A percentile compares a stretch with the other conserved stretches of the same genome.
Conservation (phyloP, 2,797 vertebrate species). For the Phoeniculus purpureus region DNA sequence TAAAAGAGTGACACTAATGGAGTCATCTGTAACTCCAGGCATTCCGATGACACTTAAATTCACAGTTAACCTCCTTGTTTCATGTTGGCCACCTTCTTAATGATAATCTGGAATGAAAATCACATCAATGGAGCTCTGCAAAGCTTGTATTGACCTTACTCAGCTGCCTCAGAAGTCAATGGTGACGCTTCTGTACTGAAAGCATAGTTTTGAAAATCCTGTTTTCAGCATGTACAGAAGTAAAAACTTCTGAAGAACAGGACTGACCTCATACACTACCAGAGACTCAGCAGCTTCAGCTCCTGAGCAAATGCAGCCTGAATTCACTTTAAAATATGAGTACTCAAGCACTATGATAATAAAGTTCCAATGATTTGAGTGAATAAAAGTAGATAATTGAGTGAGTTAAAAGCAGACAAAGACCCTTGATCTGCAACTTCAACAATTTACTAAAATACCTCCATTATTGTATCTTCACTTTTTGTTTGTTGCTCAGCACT, state of each 20-base stretch:
- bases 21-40: neutral
- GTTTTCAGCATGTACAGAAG: neutral
- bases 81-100: neutral
- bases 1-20: constrained; percentile 10
- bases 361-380: neutral
- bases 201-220: neutral
- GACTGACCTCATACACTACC: neutral
- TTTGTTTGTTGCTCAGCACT: neutral
- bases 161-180: neutral
- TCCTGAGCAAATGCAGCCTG: neutral
- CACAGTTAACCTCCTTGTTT: neutral
- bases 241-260: neutral
- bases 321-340: neutral
- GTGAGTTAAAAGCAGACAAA: constrained; percentile 6
- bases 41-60: neutral
- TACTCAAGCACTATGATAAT: neutral
- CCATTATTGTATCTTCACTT: neutral
- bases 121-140: neutral
- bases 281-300: neutral
- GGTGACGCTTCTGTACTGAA: neutral
- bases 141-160: neutral
- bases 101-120: neutral
- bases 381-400: neutral
- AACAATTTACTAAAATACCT: constrained; percentile 12
- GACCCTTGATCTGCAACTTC: neutral